A percentile compares a stretch with the other conserved stretches of the same genome.
phyloP scores from a whole-genome alignment of 2,113 vertebrate species.

The Bungarus multicinctus region DNA sequence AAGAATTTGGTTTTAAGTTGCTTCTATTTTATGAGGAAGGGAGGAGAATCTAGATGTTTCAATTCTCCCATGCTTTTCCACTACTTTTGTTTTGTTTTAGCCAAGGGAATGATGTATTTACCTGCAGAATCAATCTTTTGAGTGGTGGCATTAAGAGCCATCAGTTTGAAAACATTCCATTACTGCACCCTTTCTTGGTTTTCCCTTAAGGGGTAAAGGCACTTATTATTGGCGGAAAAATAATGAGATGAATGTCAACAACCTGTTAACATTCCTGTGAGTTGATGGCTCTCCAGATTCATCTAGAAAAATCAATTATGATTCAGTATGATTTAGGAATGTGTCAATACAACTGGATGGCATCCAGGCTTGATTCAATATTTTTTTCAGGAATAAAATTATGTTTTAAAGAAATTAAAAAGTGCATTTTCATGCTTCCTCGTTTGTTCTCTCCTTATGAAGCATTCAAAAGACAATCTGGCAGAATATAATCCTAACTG shows the following conservation, averaged over 20 bases:
- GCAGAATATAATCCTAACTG: neutral
- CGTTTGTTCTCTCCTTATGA: neutral
- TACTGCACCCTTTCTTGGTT: neutral
- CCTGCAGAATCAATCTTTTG: neutral
- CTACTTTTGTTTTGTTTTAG: neutral
- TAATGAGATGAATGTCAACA: neutral
- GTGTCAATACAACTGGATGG: neutral
- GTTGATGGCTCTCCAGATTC: neutral
- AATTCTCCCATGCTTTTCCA: neutral
- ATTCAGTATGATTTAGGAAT: neutral
- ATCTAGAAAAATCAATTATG: neutral
- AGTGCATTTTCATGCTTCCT: neutral
- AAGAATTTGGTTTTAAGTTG: neutral
- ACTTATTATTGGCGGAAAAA: neutral
- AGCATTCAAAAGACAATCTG: neutral
- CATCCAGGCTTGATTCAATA: neutral
- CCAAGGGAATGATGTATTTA: neutral
- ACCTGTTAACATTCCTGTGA: neutral
- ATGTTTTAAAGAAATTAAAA: neutral
- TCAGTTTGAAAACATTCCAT: neutral
- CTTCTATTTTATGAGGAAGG: neutral
- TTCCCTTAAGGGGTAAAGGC: neutral
- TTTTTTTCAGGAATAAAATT: neutral
- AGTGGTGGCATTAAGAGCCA: neutral
- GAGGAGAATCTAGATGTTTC: neutral